phyloP scores from a whole-genome alignment of 2,797 vertebrate species.

The Hipposideros larvatus region DNA sequence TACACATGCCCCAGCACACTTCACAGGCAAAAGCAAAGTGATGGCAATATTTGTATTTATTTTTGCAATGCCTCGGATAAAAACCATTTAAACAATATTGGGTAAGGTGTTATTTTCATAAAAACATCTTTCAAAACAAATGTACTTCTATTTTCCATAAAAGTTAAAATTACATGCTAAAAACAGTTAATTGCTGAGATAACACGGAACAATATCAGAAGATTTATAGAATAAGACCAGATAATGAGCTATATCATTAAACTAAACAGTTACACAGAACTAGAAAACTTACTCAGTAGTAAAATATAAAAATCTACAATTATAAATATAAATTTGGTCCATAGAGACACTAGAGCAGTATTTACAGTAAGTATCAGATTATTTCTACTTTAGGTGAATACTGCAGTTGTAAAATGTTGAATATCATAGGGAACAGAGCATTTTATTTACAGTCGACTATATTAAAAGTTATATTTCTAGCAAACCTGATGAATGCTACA shows the following conservation, averaged over 20 bases:
- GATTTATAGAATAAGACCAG: slow-evolving; percentile 90
- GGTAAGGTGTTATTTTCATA: slow-evolving; percentile 89
- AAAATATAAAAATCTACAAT: slow-evolving; percentile 99
- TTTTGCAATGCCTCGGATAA: slow-evolving; percentile 87
- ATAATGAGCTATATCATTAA: slow-evolving; percentile 90
- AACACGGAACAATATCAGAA: slow-evolving; percentile 89
- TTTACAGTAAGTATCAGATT: slow-evolving; percentile 95
- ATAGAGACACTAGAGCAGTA: slow-evolving; percentile 95
- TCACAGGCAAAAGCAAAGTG: slow-evolving; percentile 13
- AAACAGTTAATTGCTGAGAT: slow-evolving; percentile 89
- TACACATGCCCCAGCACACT: not conserved
- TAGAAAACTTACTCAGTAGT: slow-evolving; percentile 95
- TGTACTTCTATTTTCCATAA: slow-evolving; percentile 87
- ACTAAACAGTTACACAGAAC: slow-evolving; percentile 92
- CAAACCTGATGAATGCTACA: slow-evolving; percentile 90
- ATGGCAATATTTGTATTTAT: slow-evolving; percentile 88
- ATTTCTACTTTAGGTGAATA: slow-evolving; percentile 88
- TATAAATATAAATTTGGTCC: slow-evolving; percentile 99
- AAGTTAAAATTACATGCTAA: slow-evolving; percentile 93
- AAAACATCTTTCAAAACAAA: slow-evolving; percentile 89
- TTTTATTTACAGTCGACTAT: slow-evolving; percentile 93
- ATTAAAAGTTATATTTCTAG: slow-evolving; percentile 90
- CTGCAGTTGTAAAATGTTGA: slow-evolving; percentile 88
- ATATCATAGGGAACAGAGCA: slow-evolving; percentile 85
- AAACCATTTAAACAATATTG: slow-evolving; percentile 88